These are phyloP conservation scores for Darevskia nairensis DNA, from an alignment of 2,797 vertebrate genomes.

Conservation along the genomic window DNA sequence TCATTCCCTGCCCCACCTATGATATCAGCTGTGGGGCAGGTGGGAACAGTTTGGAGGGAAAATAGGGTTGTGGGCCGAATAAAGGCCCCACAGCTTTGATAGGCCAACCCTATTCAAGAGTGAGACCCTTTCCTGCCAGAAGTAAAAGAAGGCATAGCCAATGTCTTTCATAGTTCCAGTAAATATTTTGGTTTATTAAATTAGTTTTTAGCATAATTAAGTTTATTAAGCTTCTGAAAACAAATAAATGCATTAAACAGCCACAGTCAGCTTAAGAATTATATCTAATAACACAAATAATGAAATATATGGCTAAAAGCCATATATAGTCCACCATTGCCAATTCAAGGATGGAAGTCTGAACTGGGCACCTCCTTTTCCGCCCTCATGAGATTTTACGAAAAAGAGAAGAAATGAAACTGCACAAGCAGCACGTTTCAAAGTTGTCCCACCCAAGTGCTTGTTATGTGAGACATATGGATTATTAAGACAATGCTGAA, in stretches of 20 bases:
- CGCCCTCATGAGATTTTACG: not conserved
- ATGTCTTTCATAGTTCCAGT: not conserved
- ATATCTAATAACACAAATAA: not conserved
- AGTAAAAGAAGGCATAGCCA: not conserved
- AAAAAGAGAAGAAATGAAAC: conserved; percentile 2
- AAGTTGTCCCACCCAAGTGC: not conserved
- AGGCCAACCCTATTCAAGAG: not conserved
- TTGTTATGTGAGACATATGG: not conserved
- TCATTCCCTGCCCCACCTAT: too few relatives aligned
- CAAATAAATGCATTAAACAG: not conserved
- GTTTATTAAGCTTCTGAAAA: not conserved
- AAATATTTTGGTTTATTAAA: not conserved
- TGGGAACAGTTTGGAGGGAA: too few relatives aligned
- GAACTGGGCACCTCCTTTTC: not conserved
- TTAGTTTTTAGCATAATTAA: not conserved
- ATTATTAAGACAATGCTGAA: not conserved
- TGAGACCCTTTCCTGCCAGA: not conserved
- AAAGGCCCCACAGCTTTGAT: not conserved
- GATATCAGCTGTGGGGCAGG: too few relatives aligned
- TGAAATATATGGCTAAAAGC: not conserved
- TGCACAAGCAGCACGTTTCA: not conserved
- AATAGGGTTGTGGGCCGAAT: too few relatives aligned
- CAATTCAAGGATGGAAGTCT: not conserved
- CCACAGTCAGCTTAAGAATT: not conserved
- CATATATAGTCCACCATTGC: not conserved